Base-by-base conservation (phyloP, 2,797 vertebrate species). In the Gallinago nigripennis region DNA sequence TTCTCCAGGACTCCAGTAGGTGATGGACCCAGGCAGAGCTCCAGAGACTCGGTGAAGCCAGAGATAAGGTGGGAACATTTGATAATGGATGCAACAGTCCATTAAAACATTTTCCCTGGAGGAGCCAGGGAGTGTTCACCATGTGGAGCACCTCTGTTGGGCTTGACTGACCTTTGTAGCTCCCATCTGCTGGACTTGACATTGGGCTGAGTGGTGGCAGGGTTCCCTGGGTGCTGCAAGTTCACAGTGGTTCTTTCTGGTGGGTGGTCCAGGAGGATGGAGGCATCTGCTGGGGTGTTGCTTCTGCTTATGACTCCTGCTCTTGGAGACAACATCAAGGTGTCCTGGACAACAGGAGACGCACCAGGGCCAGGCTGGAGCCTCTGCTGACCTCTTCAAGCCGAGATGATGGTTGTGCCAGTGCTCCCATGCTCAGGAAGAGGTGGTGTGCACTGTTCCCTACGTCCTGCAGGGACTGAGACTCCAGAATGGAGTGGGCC, bases 11-110 rank as follows among this genome's bases (percentile, higher is more conserved):
- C 33, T 64, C 28, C 4, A 2, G 20, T 76, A 43, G 0, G 0
- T 68, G 65, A 39, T 60, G 46, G 64, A 50, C 9, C 9, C 37
- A 39, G 63, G 31, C 39, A 94, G 76, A 91, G n/a, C 76, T 88
- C 41, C 3, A 10, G 12, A 65, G 51, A 23, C 78, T 39, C n/a
- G 12, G 8, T 15, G 10, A 87, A 87, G 57, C 30, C 0, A 0
- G 65, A 68, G 8, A 33, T 68, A 51, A 78, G 31, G 51, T 60
- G 43, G 48, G 25, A 73, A 12, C 84, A 72, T 72, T 48, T 64
- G 76, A 46, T n/a, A 28, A 25, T 35, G 11, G 39, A 18, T 50
- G 23, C 24, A 77, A 6, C 64, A 80, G 30, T 63, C 23, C 19
- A 24, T 85, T 80, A 23, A 39, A 82, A 46, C 14, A 30, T 19